These are phyloP conservation scores for Ranitomeya imitator DNA, from an alignment of 2,113 vertebrate genomes.

Conservation along the genomic window DNA sequence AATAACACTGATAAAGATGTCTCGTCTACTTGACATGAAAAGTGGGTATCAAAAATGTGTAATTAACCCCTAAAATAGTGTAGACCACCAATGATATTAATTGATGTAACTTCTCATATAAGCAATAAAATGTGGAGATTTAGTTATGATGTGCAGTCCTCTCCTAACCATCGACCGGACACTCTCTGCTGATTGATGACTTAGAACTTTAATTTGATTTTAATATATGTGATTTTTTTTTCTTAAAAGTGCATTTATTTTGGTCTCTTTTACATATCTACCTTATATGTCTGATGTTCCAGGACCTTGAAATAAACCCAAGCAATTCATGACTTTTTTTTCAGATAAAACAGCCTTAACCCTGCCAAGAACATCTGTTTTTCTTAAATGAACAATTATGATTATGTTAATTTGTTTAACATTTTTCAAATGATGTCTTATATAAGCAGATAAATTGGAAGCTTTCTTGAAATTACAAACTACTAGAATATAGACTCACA, in stretches of 20 bases:
- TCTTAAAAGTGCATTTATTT: background rate
- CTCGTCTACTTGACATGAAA: no score
- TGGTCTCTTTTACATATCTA: background rate
- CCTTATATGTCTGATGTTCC: background rate
- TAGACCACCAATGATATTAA: no score
- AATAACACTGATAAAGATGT: no score
- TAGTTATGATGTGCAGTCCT: no score
- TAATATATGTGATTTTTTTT: background rate
- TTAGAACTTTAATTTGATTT: background rate
- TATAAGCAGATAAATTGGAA: background rate
- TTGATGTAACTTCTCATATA: no score
- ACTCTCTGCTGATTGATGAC: no score
- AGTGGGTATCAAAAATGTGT: no score
- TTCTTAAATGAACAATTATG: background rate
- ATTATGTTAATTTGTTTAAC: constrained; percentile 2
- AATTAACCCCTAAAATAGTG: no score
- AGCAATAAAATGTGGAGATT: no score
- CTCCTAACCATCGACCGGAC: no score
- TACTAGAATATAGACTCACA: background rate
- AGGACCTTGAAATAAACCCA: background rate
- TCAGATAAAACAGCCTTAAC: background rate
- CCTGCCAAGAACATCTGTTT: constrained; percentile 13
- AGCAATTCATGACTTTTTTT: background rate
- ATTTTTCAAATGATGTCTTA: background rate
- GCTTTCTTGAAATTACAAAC: constrained; percentile 1